Evolutionary conservation across 2,113 vertebrate species (phyloP), one percentile per base, ranked within the genome.

Genomic region (Poecilia latipinna): DNA sequence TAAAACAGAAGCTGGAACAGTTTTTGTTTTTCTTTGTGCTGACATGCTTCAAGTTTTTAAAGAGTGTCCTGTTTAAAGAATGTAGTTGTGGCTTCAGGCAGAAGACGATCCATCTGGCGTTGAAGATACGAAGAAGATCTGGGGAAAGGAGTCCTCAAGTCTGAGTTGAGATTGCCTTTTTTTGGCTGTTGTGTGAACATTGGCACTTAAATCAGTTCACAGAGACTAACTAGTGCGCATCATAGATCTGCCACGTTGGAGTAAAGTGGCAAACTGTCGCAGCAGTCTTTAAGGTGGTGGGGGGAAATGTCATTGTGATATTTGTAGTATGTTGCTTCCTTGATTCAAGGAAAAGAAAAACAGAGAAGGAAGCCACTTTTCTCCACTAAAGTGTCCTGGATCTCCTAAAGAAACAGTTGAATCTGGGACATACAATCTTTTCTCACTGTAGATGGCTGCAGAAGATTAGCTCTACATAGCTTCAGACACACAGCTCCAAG

Each of bases 331-430:
- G 94, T 92, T 91, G 93, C 94, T 94, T 99, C 97, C 97, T 99
- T 99, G 97, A 99, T 98, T 99, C 97, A 99, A 99, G 98, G 98
- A 98, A 80, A 90, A 90, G 78, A 90, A 90, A 90, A 90, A 89
- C 63, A 95, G 93, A 92, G 94, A 95, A 85, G 92, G 95, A 93
- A 89, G 92, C 94, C 94, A 94, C 70, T 85, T 89, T 88, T 90
- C 83, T 89, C 82, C 82, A 87, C 69, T 84, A 90, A 94, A 94
- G 92, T 86, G 90, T 93, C 89, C 92, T 91, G 92, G 92, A 91
- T 90, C 33, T 12, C 37, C 37, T 77, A 4, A 29, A 33, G 44
- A 75, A 22, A 39, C 8, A 48, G 32, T 22, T 3, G 37, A 61
- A 79, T 72, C 8, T 85, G 84, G 86, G 84, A 86, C 91, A 86